Evolutionary conservation across 2,888 invertebrate genomes (phyloP), one percentile per base, ranked within the genome.

Genomic region (Xestia c-nigrum): DNA sequence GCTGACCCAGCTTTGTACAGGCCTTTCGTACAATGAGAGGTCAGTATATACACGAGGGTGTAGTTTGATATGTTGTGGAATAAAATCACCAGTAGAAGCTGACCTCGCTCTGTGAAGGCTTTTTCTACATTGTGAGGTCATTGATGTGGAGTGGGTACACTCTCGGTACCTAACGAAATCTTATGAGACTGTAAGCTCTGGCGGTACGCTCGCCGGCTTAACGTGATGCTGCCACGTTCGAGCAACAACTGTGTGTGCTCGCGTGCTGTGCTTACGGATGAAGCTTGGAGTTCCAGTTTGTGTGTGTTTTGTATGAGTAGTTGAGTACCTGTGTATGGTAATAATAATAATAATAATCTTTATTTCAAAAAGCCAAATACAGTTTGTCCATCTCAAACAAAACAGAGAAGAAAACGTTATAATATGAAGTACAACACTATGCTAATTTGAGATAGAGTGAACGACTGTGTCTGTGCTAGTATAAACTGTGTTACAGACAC

Each of bases 101-200:
- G 38, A 40, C 38, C 61, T 40, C 10, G 38, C 5, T 40, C 21
- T 38, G 21, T 21, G 10, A 19, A 19, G 10, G 61, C 21, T 61
- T 21, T 61, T 1, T 10, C 5, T 24, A 61, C 21, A 21, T 38
- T 10, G 61, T 21, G n/a, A 43, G 64, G 4, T 43, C n/a, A 64
- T 61, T 63, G 40, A 12, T 12, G 12, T 40, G 40, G 40, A 21
- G 40, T 63, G 63, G 21, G 21, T 40, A 21, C 5, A 63, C 47
- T 0, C 21, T 21, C 74, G 46, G 71, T 57, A n/a, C n/a, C n/a
- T n/a, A 66, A 52, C 21, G 10, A 71, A 83, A 81, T 80, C 79
- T 76, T 74, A 31, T 61, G 69, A 72, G 67, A 46, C 72, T 72
- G 64, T 77, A 76, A 84, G 83, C 85, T 61, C 69, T 24, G 38